These are phyloP conservation scores for Rotaria macrura DNA, from an alignment of 2,888 invertebrate species.

Conservation along the genomic window DNA sequence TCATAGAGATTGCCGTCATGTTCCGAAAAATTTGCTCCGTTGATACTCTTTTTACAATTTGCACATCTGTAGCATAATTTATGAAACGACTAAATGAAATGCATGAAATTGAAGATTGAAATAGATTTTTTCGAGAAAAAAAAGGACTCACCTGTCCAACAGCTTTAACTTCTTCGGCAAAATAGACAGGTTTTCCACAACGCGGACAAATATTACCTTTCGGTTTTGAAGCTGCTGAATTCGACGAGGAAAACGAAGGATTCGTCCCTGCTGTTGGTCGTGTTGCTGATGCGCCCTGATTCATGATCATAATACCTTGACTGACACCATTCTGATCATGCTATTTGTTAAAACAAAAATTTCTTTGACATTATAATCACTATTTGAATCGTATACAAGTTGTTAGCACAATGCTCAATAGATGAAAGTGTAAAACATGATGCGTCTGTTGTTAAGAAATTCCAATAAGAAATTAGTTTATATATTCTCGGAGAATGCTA, in stretches of 20 bases:
- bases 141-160: not conserved
- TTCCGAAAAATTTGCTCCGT: not conserved
- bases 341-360: not conserved
- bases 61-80: not conserved
- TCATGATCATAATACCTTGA: not conserved
- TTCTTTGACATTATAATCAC: too few relatives aligned
- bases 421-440: too few relatives aligned
- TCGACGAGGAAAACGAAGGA: not conserved
- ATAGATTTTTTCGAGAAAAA: too few relatives aligned
- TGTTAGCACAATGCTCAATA: too few relatives aligned
- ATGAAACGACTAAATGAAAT: not conserved
- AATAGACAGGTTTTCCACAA: constrained; percentile 30
- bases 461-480: too few relatives aligned
- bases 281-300: not conserved
- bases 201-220: constrained; percentile 21
- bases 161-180: constrained; percentile 31
- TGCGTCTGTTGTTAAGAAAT: too few relatives aligned
- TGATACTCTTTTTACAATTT: not conserved
- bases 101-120: not conserved
- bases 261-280: not conserved
- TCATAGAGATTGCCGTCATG: not conserved
- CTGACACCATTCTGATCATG: not conserved
- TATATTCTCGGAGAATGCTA: too few relatives aligned
- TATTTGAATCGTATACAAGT: too few relatives aligned
- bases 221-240: not conserved